A percentile compares a stretch with the other conserved stretches of the same genome.
These are phyloP conservation scores for Zelostemma sp. DNA, from an alignment of 1,140 invertebrate species.

Conservation along the genomic window DNA sequence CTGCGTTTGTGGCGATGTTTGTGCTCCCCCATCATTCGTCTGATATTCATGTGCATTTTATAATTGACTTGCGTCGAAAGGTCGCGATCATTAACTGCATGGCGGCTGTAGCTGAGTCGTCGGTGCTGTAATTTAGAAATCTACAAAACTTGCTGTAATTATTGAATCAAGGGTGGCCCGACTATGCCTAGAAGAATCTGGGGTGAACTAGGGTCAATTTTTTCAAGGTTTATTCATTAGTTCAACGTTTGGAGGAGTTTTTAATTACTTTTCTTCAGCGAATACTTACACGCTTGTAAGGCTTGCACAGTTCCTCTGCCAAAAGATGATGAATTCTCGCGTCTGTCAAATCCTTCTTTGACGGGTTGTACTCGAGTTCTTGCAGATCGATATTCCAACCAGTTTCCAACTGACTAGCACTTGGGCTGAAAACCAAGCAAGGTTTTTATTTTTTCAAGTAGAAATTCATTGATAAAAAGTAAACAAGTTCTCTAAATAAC, in stretches of 20 bases:
- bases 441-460: too few species aligned
- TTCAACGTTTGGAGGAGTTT: too few species aligned
- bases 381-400: constrained; percentile 93
- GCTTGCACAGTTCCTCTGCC: constrained; percentile 90
- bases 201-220: too few species aligned
- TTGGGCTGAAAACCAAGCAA: constrained; percentile 73
- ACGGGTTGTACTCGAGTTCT: constrained; percentile 92
- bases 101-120: constrained; percentile 89
- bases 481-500: too few species aligned
- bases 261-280: too few species aligned
- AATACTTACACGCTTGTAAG: constrained; percentile 83
- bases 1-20: constrained; percentile 85
- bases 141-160: constrained; percentile 8
- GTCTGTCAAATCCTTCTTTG: constrained; percentile 91
- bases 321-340: constrained; percentile 93
- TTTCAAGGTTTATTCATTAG: too few species aligned
- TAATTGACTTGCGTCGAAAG: constrained; percentile 89
- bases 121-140: constrained; percentile 78
- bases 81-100: constrained; percentile 90
- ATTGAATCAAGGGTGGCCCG: background rate
- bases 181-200: too few species aligned
- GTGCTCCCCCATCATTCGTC: constrained; percentile 85
- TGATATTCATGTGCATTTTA: constrained; percentile 91
- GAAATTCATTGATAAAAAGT: too few species aligned
- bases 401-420: constrained; percentile 83